phyloP scores from a whole-genome alignment of 2,888 invertebrate species.

The Osmoderma eremita region DNA sequence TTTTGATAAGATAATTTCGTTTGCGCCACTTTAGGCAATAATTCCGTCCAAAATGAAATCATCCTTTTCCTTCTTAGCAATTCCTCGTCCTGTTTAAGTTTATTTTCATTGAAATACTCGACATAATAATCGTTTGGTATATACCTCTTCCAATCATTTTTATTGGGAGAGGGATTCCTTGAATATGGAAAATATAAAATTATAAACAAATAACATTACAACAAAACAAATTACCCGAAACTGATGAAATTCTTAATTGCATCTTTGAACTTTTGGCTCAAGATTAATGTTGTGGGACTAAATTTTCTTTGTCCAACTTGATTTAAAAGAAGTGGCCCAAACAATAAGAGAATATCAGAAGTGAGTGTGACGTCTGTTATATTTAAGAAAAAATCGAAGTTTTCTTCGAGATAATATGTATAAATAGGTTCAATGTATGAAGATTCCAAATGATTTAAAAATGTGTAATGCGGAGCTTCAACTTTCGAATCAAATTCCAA shows the following conservation, averaged over 20 bases:
- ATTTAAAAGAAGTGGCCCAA: constrained; percentile 74
- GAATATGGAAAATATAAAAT: not conserved
- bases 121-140: constrained; percentile 66
- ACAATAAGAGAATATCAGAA: constrained; percentile 72
- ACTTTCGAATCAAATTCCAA: constrained; percentile 70
- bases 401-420: constrained; percentile 67
- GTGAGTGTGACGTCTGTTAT: constrained; percentile 75
- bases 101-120: constrained; percentile 61
- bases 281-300: constrained; percentile 68
- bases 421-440: constrained; percentile 64
- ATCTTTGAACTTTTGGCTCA: constrained; percentile 66
- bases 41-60: constrained; percentile 63
- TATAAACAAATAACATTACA: not conserved
- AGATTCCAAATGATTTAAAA: constrained; percentile 61
- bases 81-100: constrained; percentile 45
- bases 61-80: constrained; percentile 47
- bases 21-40: constrained; percentile 59
- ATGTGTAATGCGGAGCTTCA: constrained; percentile 68
- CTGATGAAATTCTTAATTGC: constrained; percentile 65
- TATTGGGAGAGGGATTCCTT: constrained; percentile 68
- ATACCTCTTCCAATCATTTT: constrained; percentile 71
- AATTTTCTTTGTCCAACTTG: constrained; percentile 74
- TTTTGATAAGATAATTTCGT: not conserved
- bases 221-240: constrained; percentile 60
- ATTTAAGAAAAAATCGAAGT: constrained; percentile 66